phyloP scores from a whole-genome alignment of 2,797 vertebrate species.

The Lagodon rhomboides region DNA sequence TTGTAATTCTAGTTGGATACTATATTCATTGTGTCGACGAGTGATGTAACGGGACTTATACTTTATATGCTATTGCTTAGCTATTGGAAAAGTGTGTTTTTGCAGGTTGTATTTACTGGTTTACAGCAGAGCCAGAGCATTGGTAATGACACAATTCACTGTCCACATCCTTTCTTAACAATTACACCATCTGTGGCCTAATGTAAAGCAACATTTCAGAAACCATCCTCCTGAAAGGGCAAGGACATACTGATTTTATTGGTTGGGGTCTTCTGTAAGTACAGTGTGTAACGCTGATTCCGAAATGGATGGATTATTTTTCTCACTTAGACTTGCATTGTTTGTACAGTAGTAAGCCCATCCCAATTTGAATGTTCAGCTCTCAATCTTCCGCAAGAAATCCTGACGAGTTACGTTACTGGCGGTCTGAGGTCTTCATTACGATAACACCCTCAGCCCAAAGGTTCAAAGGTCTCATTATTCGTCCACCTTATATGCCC shows the following conservation, averaged over 20 bases:
- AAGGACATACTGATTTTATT: not conserved
- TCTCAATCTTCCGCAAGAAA: not conserved
- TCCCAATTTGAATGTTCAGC: not conserved
- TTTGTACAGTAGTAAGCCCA: not conserved
- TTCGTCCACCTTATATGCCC: conserved; percentile 44
- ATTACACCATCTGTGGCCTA: not conserved
- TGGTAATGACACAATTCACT: not conserved
- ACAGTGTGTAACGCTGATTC: not conserved
- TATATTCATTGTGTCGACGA: not conserved
- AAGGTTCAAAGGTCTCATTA: conserved; percentile 69
- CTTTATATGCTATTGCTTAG: not conserved
- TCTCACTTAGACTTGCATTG: not conserved
- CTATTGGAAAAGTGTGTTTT: not conserved
- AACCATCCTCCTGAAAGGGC: too few species aligned
- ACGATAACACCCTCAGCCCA: conserved; percentile 42
- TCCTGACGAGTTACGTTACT: conserved; percentile 50
- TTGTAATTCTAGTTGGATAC: not conserved
- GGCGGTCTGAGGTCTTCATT: conserved; percentile 57
- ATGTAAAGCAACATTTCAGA: too few species aligned
- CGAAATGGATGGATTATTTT: not conserved
- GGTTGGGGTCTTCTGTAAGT: too few species aligned
- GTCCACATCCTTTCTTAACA: not conserved
- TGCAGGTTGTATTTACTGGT: not conserved
- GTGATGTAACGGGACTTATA: not conserved
- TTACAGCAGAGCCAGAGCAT: not conserved